A percentile compares a stretch with the other conserved stretches of the same genome.
These are phyloP conservation scores for Sinhomidia bicolor DNA, from an alignment of 2,888 invertebrate genomes.

Conservation along the genomic window DNA sequence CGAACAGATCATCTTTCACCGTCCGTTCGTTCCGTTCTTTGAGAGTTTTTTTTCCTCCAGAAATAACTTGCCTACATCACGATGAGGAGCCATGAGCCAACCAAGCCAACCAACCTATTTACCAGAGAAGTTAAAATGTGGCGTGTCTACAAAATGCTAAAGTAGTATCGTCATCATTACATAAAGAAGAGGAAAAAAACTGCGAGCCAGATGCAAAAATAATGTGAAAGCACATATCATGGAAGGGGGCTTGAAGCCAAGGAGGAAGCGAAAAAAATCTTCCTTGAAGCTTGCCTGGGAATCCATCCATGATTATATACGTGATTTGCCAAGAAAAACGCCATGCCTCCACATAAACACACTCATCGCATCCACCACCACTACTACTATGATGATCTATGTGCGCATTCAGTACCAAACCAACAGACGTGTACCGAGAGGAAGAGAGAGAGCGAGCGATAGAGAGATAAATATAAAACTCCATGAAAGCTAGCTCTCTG, in stretches of 20 bases:
- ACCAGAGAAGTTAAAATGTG: slow-evolving; percentile 27
- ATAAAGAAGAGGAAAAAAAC: slow-evolving; percentile 51
- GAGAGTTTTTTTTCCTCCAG: slow-evolving; percentile 70
- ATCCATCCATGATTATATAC: slow-evolving; percentile 70
- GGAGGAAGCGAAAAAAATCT: slow-evolving; percentile 69
- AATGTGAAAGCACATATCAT: slow-evolving; percentile 65
- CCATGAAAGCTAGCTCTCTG: slow-evolving; percentile 64
- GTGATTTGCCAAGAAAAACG: slow-evolving; percentile 74
- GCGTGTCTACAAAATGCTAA: slow-evolving; percentile 46
- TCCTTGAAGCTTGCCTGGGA: slow-evolving; percentile 62
- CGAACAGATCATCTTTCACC: slow-evolving; percentile 73
- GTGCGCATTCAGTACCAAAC: background rate
- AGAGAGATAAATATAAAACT: slow-evolving; percentile 74
- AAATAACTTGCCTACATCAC: slow-evolving; percentile 63
- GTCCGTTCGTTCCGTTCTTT: slow-evolving; percentile 45
- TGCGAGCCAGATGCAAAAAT: slow-evolving; percentile 74
- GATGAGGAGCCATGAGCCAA: too few species aligned
- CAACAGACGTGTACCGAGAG: background rate
- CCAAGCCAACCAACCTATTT: background rate
- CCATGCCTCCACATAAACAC: slow-evolving; percentile 56
- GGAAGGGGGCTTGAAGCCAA: slow-evolving; percentile 68
- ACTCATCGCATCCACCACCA: too few species aligned
- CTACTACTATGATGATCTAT: slow-evolving; percentile 19
- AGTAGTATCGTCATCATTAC: slow-evolving; percentile 32
- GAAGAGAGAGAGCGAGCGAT: background rate